Base-by-base conservation (phyloP, 1,140 invertebrate species). In the Pantala flavescens region DNA sequence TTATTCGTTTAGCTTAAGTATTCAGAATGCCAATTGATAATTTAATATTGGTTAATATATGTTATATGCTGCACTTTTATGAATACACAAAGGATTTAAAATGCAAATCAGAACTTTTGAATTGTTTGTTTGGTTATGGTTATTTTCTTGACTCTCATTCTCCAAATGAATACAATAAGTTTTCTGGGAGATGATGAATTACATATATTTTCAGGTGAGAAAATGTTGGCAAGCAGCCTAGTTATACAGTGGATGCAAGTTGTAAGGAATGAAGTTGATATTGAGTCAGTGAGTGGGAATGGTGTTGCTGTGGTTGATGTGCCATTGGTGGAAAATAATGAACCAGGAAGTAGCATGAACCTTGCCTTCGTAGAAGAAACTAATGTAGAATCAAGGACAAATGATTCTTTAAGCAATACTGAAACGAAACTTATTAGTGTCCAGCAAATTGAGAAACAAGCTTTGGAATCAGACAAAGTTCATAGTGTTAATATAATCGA, bases 211-310 rank as follows among this genome's bases (percentile, higher is more conserved):
- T 78, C 82, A 91, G 90, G 85, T 79, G 90, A 93, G 28, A 86
- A 88, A 79, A 83, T 86, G 71, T 81, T 95, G 76, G 93, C 94
- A 21, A 87, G 88, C 73, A 88, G 90, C 79, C 84, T 97, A 70
- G 94, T 97, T n/a, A 90, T 94, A 78, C 90, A 93, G 81, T 97
- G 95, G 95, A 86, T 96, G 78, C 91, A 91, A 78, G 90, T 94
- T 74, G 92, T 94, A 0, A 73, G 86, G 89, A 81, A 84, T 85
- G 23, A 80, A 83, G 73, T 81, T 80, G 0, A 77, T 23, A 55
- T 42, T 5, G 49, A 63, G n/a, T 1, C 42, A 19, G 72, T 23
- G 10, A 42, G 21, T 73, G 72, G 36, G 24, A 9, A 42, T 36
- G 36, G 19, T 43, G n/a, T 24, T 73, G 72, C 24, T 24, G 21